Percentiles rank a stretch among this genome's conserved stretches.
phyloP scores from a whole-genome alignment of 2,888 invertebrate genomes.

The Conops quadrifasciatus region DNA sequence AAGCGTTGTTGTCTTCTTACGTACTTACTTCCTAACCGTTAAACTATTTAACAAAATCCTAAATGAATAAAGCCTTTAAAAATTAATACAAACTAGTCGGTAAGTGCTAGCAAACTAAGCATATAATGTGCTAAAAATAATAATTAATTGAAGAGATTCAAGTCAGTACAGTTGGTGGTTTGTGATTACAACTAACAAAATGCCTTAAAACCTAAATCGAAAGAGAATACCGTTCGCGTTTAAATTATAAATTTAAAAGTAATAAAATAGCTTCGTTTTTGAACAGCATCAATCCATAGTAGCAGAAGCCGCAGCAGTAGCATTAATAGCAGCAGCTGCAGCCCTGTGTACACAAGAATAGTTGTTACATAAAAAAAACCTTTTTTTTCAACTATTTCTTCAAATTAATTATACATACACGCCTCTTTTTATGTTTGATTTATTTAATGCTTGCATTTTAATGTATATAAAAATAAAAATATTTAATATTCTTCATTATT shows the following conservation, averaged over 20 bases:
- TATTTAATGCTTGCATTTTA: background rate
- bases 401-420: slow-evolving; percentile 33
- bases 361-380: too few species aligned
- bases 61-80: slow-evolving; percentile 38
- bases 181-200: slow-evolving; percentile 15
- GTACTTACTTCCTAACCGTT: too few species aligned
- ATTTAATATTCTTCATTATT: too few species aligned
- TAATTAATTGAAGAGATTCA: slow-evolving; percentile 36
- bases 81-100: background rate
- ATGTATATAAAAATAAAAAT: too few species aligned
- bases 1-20: slow-evolving; percentile 38
- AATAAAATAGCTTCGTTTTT: slow-evolving; percentile 49
- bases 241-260: slow-evolving; percentile 18
- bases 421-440: slow-evolving; percentile 42
- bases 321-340: background rate
- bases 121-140: slow-evolving; percentile 28
- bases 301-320: background rate
- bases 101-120: background rate
- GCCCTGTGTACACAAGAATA: background rate
- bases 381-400: slow-evolving; percentile 26
- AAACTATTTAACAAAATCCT: slow-evolving; percentile 1
- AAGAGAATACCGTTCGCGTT: background rate
- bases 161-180: slow-evolving; percentile 44
- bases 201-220: background rate
- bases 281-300: slow-evolving; percentile 54